Percentiles rank a stretch among this genome's conserved stretches.
Evolutionary conservation across 2,888 invertebrate species (phyloP).

Genomic region (Escarpia spicata): DNA sequence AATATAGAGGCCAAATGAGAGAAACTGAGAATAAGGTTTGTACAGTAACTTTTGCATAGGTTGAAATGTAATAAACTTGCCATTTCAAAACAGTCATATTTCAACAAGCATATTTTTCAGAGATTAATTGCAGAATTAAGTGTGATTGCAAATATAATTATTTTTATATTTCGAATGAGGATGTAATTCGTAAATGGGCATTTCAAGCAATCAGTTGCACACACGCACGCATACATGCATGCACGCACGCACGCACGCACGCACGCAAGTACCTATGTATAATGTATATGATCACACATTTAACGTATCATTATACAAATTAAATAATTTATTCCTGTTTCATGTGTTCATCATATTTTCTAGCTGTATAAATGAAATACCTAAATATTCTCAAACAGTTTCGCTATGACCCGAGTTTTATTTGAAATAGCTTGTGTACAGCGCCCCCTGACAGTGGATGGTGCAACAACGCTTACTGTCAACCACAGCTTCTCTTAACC

Average conservation of each 20-base stretch:
- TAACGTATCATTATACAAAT: not conserved
- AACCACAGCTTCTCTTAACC: not conserved
- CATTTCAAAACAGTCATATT: not conserved
- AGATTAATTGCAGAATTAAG: not conserved
- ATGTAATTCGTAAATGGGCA: too few relatives aligned
- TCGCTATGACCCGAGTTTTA: not conserved
- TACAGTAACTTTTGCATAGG: not conserved
- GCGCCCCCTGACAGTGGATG: not conserved
- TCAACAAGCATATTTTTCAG: not conserved
- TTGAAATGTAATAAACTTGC: not conserved
- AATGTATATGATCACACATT: not conserved
- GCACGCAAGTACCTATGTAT: not conserved
- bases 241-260: too few relatives aligned
- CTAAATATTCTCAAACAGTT: not conserved
- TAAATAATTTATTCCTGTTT: not conserved
- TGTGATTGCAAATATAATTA: not conserved
- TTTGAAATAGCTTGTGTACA: not conserved
- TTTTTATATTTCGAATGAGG: not conserved
- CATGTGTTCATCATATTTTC: not conserved
- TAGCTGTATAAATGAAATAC: not conserved
- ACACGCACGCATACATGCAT: too few relatives aligned
- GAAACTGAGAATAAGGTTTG: conserved; percentile 53
- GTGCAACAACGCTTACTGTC: not conserved
- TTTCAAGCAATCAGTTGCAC: too few relatives aligned
- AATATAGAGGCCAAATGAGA: conserved; percentile 52